Percentiles rank a stretch among this genome's conserved stretches.
Evolutionary conservation across 2,113 vertebrate species (phyloP).

Genomic region (Pseudorectes ferrugineus): DNA sequence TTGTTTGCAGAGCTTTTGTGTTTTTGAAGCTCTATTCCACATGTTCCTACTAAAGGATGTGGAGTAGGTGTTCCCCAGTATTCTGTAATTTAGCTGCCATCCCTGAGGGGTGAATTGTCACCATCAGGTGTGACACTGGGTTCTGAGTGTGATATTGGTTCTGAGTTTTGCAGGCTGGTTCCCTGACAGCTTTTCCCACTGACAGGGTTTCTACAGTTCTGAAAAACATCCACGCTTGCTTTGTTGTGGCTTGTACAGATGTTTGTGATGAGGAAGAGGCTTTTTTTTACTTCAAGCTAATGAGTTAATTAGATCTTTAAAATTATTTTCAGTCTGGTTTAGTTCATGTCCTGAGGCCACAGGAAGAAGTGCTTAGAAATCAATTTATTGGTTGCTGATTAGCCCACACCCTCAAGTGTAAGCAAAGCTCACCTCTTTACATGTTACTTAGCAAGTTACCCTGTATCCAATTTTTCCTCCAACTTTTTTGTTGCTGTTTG

Average conservation of each 20-base stretch:
- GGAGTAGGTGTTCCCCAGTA: not conserved
- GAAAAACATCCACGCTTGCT: not conserved
- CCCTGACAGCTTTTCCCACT: not conserved
- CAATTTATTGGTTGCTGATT: not conserved
- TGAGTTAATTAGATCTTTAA: not conserved
- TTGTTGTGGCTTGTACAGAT: not conserved
- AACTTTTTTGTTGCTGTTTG: not conserved
- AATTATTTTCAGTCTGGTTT: not conserved
- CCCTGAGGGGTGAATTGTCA: not conserved
- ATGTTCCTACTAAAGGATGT: rapidly evolving
- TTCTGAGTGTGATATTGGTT: not conserved
- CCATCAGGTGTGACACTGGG: too few species aligned
- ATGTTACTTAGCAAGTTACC: not conserved
- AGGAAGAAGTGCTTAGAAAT: not conserved
- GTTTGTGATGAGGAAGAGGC: not conserved
- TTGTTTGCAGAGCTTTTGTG: not conserved
- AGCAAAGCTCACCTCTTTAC: not conserved
- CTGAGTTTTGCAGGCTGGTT: not conserved
- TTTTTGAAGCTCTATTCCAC: not conserved
- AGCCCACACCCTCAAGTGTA: not conserved
- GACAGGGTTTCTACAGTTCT: not conserved
- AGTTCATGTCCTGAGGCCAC: not conserved
- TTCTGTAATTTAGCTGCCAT: not conserved
- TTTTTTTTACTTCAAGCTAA: not conserved
- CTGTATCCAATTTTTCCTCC: not conserved